Base-by-base conservation (phyloP, 2,113 vertebrate genomes). In the Bettongia penicillata region DNA sequence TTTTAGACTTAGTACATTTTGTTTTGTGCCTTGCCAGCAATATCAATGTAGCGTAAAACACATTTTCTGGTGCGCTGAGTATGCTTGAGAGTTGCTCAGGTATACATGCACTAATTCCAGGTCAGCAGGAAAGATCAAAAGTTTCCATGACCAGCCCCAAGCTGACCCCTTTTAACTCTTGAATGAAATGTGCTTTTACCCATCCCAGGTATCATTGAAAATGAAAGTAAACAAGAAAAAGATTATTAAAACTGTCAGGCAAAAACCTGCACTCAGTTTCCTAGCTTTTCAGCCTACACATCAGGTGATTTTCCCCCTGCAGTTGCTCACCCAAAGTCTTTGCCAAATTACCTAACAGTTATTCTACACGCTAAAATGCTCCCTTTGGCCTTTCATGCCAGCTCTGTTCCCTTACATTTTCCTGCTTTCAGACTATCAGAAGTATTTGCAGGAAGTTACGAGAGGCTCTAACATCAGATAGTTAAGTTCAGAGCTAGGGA, bases 1-100 rank as follows among this genome's bases (percentile, higher is more conserved):
- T 97, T 98, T 98, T 95, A 98, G 97, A 98, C 96, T 96, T 93
- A 98, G 94, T 97, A 94, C 97, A 98, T 98, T 98, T 98, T 98
- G 97, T 98, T 99, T 99, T 98, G 97, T 98, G 98, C 98, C 97
- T 98, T 97, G 98, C 98, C 98, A 99, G 98, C 98, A 98, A 95
- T 97, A 97, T 95, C 91, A 23, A 51, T 96, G 97, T 98, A 98
- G 98, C 96, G 98, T 98, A 98, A 99, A 99, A 98, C 98, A 96
- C 97, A 98, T 98, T 99, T 99, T 98, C 98, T 98, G 98, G 98
- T 97, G 94, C 95, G 94, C 53, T 98, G 98, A 92, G 93, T 98
- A 98, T 98, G 98, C 93, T 98, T 98, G 96, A 98, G 97, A 97
- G 98, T 97, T 98, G 95, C 97, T 98, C 96, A 90, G 94, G 91